Evolutionary conservation across 2,113 vertebrate species (phyloP).

Genomic region (Nothobranchius furzeri): DNA sequence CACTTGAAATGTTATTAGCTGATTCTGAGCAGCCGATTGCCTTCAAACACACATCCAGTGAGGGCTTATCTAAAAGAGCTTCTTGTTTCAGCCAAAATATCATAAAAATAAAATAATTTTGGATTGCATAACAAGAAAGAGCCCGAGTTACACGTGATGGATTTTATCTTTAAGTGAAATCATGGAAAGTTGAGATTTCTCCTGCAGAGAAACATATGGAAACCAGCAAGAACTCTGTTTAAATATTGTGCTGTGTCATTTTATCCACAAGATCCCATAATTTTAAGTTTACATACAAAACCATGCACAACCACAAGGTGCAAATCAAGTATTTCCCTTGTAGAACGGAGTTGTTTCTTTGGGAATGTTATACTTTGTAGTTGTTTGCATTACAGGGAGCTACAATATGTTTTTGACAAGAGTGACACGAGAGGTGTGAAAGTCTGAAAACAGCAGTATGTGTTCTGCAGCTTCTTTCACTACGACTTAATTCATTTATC

Average conservation of each 20-base stretch:
- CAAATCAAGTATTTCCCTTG: conserved; percentile 19
- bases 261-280: conserved; percentile 15
- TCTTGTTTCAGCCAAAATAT: conserved; percentile 6
- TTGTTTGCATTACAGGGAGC: conserved; percentile 20
- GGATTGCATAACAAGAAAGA: conserved; percentile 1
- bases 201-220: conserved; percentile 4
- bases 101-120: conserved; percentile 13
- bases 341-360: conserved; percentile 29
- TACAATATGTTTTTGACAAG: not conserved
- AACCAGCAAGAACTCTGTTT: conserved; percentile 30
- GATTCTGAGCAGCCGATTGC: conserved; percentile 2
- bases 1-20: not conserved
- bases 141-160: not conserved
- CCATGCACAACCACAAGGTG: conserved; percentile 9
- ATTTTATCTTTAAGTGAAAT: conserved; percentile 22
- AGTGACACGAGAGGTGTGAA: conserved; percentile 10
- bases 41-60: not conserved
- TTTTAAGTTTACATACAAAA: conserved; percentile 17
- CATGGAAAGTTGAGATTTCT: conserved; percentile 2
- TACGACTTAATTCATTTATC: conserved; percentile 67
- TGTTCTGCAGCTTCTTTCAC: conserved; percentile 18
- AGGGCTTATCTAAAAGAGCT: not conserved
- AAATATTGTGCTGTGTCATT: conserved; percentile 8
- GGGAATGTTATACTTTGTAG: conserved; percentile 22
- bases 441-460: not conserved